These are phyloP conservation scores for Pachypanchax playfairii DNA, from an alignment of 2,113 vertebrate genomes.

Conservation along the genomic window DNA sequence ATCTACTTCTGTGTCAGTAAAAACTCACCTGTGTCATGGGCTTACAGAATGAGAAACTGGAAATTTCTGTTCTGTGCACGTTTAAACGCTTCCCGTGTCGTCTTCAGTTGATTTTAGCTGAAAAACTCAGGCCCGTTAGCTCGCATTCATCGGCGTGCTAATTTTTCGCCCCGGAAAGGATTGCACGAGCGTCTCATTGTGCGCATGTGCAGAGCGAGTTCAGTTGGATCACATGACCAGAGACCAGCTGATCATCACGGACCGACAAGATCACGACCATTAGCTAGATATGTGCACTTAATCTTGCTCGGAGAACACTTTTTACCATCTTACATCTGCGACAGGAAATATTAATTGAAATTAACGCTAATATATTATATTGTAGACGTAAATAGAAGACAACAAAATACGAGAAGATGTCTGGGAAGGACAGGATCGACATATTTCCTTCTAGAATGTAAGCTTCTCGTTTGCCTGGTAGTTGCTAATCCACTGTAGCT, in stretches of 20 bases:
- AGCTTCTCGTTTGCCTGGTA: constrained; percentile 72
- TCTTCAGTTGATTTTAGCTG: neutral
- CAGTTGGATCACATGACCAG: constrained; percentile 62
- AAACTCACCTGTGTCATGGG: constrained; percentile 70
- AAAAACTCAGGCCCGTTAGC: constrained; percentile 52
- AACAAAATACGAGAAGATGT: constrained; percentile 83
- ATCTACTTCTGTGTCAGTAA: neutral
- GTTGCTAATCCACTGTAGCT: constrained; percentile 40
- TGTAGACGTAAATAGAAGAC: neutral
- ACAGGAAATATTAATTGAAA: neutral
- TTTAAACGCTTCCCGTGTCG: neutral
- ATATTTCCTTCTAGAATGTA: constrained; percentile 97
- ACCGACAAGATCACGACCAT: constrained; percentile 63
- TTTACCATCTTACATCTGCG: rapidly evolving
- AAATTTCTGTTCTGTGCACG: neutral
- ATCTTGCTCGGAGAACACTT: constrained; percentile 22
- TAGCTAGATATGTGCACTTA: constrained; percentile 15
- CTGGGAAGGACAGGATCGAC: constrained; percentile 95
- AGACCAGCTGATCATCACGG: constrained; percentile 71
- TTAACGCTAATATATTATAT: neutral
- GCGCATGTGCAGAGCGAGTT: constrained; percentile 44
- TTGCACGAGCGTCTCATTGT: neutral
- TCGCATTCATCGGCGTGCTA: constrained; percentile 59
- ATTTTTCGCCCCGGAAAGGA: constrained; percentile 70
- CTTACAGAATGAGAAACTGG: constrained; percentile 35